Percentiles rank a stretch among this genome's conserved stretches.
These are phyloP conservation scores for Tympanuchus pallidicinctus DNA, from an alignment of 2,113 vertebrate genomes.

Conservation along the genomic window DNA sequence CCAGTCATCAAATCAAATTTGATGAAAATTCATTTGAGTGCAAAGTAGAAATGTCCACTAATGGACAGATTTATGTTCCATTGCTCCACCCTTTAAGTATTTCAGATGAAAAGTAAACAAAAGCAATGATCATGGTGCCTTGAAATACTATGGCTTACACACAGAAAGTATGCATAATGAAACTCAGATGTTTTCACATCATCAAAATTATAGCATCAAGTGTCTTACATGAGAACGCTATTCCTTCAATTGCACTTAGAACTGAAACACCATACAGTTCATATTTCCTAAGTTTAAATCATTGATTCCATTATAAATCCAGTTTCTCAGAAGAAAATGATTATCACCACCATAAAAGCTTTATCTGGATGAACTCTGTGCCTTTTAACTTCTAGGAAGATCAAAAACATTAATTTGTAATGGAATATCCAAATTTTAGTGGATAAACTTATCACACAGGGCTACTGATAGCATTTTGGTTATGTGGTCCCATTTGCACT, in stretches of 20 bases:
- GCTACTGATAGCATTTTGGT: background rate
- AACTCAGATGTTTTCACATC: background rate
- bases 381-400: slow-evolving; percentile 33
- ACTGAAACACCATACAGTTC: slow-evolving; percentile 9
- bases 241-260: background rate
- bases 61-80: slow-evolving; percentile 55
- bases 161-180: background rate
- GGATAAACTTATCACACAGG: background rate
- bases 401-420: slow-evolving; percentile 20
- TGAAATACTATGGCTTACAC: background rate
- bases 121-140: background rate
- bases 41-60: slow-evolving; percentile 68
- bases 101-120: slow-evolving; percentile 57
- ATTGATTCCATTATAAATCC: slow-evolving; percentile 26
- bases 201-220: background rate
- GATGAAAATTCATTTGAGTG: slow-evolving; percentile 68
- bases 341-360: slow-evolving; percentile 27
- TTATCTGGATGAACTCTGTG: slow-evolving; percentile 26
- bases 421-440: slow-evolving; percentile 8
- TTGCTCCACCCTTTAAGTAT: slow-evolving; percentile 40
- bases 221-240: background rate
- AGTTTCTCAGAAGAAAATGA: slow-evolving; percentile 44
- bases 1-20: slow-evolving; percentile 77
- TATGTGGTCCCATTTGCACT: background rate
- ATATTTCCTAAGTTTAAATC: slow-evolving; percentile 46